These are phyloP conservation scores for Neelides sp. DNA, from an alignment of 1,140 invertebrate genomes.

Conservation along the genomic window DNA sequence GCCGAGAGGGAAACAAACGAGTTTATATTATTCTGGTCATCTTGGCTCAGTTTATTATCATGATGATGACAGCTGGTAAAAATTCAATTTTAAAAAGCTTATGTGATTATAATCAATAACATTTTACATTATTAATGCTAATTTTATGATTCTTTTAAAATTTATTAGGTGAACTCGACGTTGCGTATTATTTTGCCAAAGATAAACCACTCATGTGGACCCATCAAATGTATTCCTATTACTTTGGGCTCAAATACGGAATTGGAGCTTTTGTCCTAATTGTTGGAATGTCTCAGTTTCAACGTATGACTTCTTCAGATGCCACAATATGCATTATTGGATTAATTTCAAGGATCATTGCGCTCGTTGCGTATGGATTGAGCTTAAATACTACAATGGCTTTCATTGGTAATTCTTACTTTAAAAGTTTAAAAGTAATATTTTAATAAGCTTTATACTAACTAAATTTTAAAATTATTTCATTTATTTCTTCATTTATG, in stretches of 20 bases:
- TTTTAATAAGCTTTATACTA: not conserved
- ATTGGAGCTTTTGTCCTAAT: slow-evolving; percentile 36
- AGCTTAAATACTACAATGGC: slow-evolving; percentile 33
- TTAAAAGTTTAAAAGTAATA: slow-evolving; percentile 3
- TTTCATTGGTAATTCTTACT: slow-evolving; percentile 34
- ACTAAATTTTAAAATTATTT: not conserved
- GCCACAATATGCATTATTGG: slow-evolving; percentile 35
- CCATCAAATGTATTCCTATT: slow-evolving; percentile 36
- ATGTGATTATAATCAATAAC: not conserved
- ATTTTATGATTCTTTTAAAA: slow-evolving; percentile 1
- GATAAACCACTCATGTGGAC: slow-evolving; percentile 36
- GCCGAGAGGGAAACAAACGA: slow-evolving; percentile 33
- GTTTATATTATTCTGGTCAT: slow-evolving; percentile 34
- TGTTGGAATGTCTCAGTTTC: slow-evolving; percentile 32
- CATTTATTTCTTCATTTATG: not conserved
- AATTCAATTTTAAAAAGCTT: not conserved
- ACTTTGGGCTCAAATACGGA: slow-evolving; percentile 36
- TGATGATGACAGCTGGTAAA: slow-evolving; percentile 34
- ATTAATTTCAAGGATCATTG: slow-evolving; percentile 35
- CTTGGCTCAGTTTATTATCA: slow-evolving; percentile 30
- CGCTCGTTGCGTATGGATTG: slow-evolving; percentile 35
- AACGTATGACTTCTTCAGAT: slow-evolving; percentile 29
- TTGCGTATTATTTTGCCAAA: slow-evolving; percentile 35
- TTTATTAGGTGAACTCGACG: slow-evolving; percentile 36
- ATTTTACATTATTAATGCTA: not conserved